Evolutionary conservation across 2,113 vertebrate genomes (phyloP).

Genomic region (Brachionichthys hirsutus): DNA sequence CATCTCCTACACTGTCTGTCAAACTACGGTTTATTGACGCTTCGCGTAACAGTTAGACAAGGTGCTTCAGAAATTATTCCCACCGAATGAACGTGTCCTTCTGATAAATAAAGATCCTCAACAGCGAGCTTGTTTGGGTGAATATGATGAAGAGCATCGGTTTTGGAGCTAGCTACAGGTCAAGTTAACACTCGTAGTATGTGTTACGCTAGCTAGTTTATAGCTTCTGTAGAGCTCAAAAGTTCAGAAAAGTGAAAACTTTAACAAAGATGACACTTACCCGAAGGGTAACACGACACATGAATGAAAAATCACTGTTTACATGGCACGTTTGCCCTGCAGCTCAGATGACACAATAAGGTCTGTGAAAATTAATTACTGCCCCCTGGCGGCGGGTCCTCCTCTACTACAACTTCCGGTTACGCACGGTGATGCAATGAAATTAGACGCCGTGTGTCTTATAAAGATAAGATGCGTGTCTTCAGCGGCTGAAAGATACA

Average conservation of each 20-base stretch:
- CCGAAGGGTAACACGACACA: not conserved
- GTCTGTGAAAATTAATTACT: slow-evolving; percentile 2
- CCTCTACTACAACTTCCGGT: not conserved
- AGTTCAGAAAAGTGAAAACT: no score
- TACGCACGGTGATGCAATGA: no score
- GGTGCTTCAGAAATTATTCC: no score
- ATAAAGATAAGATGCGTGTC: not conserved
- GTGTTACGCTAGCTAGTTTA: not conserved
- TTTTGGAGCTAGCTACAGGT: not conserved
- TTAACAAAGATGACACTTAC: slow-evolving; percentile 6
- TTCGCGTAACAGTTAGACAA: no score
- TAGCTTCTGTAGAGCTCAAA: not conserved
- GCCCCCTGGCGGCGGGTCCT: slow-evolving; percentile 39
- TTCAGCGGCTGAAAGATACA: not conserved
- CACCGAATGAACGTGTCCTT: no score
- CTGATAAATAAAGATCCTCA: no score
- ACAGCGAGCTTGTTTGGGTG: no score
- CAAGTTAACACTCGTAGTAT: slow-evolving; percentile 14
- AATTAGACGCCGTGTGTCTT: no score
- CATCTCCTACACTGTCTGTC: not conserved
- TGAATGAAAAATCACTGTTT: slow-evolving; percentile 41
- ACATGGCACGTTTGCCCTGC: slow-evolving; percentile 22
- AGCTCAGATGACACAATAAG: slow-evolving; percentile 13
- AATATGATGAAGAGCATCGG: no score
- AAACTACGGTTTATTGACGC: no score